Evolutionary conservation across 2,113 vertebrate genomes (phyloP).

Genomic region (Urocitellus parryii): DNA sequence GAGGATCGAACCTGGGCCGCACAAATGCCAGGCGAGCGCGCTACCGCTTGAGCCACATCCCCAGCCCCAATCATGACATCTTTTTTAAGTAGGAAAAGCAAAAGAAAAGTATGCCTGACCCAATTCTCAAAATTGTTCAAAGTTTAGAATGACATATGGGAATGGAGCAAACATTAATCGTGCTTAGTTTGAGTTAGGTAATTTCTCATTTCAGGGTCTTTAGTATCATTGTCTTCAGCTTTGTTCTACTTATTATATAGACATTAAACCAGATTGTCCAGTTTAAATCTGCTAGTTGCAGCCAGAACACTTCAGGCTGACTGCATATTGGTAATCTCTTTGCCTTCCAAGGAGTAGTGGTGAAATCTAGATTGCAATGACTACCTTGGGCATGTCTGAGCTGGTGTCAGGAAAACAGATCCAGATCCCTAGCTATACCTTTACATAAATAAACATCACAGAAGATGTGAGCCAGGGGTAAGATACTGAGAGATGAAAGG

Average conservation of each 20-base stretch:
- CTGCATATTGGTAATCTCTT: not conserved
- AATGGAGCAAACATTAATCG: not conserved
- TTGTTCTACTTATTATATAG: conserved; percentile 42
- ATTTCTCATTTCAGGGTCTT: conserved; percentile 55
- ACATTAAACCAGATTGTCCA: not conserved
- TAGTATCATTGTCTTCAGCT: not conserved
- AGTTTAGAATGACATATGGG: not conserved
- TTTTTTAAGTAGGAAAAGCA: not conserved
- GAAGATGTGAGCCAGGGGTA: conserved; percentile 29
- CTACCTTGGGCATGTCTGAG: not conserved
- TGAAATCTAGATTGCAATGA: conserved; percentile 62
- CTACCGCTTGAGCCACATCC: too few relatives aligned
- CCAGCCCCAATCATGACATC: not conserved
- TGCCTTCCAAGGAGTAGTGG: conserved; percentile 16
- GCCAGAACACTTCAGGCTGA: conserved; percentile 36
- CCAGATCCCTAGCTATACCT: conserved; percentile 16
- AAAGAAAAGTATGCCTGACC: not conserved
- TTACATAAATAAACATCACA: conserved; percentile 69
- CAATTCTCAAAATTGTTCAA: not conserved
- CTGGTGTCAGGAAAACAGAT: conserved; percentile 49
- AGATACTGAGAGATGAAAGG: conserved; percentile 26
- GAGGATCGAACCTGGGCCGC: too few relatives aligned
- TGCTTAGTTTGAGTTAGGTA: not conserved
- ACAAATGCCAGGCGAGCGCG: too few relatives aligned
- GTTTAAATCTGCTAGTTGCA: conserved; percentile 45